phyloP scores from a whole-genome alignment of 2,797 vertebrate species.

The Acanthiza pusilla region DNA sequence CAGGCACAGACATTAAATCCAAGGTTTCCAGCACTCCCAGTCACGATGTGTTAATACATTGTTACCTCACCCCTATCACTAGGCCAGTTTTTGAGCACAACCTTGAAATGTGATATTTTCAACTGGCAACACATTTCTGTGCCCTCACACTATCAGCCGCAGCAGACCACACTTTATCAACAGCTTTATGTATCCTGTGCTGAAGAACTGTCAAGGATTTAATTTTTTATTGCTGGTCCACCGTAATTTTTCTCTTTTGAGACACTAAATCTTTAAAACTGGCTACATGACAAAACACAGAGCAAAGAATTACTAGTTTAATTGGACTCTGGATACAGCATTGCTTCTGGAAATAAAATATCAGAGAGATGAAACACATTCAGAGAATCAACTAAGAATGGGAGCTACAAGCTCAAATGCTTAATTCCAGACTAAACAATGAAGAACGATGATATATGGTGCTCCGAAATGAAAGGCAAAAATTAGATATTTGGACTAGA shows the following conservation, averaged over 20 bases:
- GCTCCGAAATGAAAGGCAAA: neutral
- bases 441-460: neutral
- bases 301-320: neutral
- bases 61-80: neutral
- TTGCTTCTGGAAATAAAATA: neutral
- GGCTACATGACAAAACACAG: slow-evolving; percentile 21
- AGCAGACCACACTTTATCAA: neutral
- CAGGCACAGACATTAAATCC: neutral
- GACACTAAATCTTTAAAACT: neutral
- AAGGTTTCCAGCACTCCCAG: neutral
- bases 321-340: neutral
- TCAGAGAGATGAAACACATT: neutral
- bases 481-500: neutral
- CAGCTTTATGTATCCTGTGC: neutral
- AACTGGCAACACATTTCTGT: neutral
- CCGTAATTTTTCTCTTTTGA: neutral
- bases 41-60: neutral
- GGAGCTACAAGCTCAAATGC: neutral
- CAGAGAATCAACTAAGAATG: neutral
- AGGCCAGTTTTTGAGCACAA: neutral
- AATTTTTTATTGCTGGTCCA: neutral
- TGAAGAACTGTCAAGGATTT: neutral
- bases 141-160: neutral
- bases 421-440: neutral
- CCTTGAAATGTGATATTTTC: neutral